These are phyloP conservation scores for Mastomys coucha DNA, from an alignment of 2,113 vertebrate genomes.

Conservation along the genomic window DNA sequence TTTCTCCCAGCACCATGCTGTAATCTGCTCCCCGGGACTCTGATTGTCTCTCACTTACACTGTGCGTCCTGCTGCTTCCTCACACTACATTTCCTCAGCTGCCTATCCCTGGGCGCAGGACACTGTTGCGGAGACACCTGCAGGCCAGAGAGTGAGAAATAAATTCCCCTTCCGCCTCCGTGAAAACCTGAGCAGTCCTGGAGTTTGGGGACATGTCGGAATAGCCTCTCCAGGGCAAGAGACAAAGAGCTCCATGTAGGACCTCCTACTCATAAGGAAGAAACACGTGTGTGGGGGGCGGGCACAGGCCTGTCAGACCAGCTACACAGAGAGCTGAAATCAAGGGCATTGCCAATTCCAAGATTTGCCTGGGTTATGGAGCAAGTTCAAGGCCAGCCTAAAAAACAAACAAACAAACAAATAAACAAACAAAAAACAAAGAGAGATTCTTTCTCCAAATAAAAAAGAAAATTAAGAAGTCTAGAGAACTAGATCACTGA, in stretches of 20 bases:
- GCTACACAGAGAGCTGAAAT: not conserved
- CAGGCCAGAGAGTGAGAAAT: not conserved
- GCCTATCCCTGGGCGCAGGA: not conserved
- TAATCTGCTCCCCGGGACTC: not conserved
- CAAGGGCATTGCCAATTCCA: not conserved
- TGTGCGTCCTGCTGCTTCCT: fast-evolving
- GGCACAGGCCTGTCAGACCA: not conserved
- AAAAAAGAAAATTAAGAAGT: not conserved
- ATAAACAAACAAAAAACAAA: not conserved
- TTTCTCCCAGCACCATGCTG: not conserved
- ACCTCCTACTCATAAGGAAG: fast-evolving
- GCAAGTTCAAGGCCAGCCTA: not conserved
- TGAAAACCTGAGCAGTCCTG: not conserved
- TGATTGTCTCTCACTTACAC: not conserved
- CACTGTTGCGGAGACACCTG: not conserved
- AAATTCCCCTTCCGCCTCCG: not conserved
- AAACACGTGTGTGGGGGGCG: too few species aligned
- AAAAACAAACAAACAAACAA: not conserved
- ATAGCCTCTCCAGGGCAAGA: not conserved
- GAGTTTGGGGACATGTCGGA: not conserved
- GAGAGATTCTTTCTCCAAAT: not conserved
- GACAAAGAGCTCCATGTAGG: not conserved
- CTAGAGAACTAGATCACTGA: not conserved
- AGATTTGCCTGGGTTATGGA: not conserved
- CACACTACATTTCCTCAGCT: not conserved